phyloP scores from a whole-genome alignment of 2,888 invertebrate species.

The Pteria penguin region DNA sequence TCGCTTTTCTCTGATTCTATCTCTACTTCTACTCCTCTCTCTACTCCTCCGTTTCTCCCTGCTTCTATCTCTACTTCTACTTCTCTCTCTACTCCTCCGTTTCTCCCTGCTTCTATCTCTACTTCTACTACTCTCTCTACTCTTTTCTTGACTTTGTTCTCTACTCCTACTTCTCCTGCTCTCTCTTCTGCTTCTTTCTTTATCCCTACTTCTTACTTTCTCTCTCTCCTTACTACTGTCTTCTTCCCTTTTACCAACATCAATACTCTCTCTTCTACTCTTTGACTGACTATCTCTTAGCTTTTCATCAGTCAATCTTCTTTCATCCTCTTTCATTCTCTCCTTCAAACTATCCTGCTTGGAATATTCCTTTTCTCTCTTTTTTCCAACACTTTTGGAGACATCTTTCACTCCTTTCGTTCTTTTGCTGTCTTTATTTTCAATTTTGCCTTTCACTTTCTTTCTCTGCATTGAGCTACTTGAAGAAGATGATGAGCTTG shows the following conservation, averaged over 20 bases:
- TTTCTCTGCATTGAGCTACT: conserved; percentile 27
- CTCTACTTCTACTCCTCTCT: conserved; percentile 3
- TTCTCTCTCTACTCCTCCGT: conserved; percentile 23
- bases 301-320: conserved; percentile 43
- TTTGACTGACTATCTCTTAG: conserved; percentile 43
- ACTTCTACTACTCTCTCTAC: conserved; percentile 23
- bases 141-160: background rate
- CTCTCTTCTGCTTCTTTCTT: conserved; percentile 24
- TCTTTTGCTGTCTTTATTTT: conserved; percentile 27
- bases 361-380: conserved; percentile 48
- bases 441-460: conserved; percentile 31
- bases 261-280: conserved; percentile 13
- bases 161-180: conserved; percentile 39
- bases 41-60: conserved; percentile 12
- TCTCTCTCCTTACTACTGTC: conserved; percentile 10
- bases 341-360: conserved; percentile 47
- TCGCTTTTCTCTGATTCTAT: conserved; percentile 16
- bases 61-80: conserved; percentile 39
- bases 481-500: conserved; percentile 30
- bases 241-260: conserved; percentile 34
- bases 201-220: conserved; percentile 30
- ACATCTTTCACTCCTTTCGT: conserved; percentile 29
- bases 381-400: conserved; percentile 29
- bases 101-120: conserved; percentile 42
- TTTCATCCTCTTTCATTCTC: conserved; percentile 1